Percentiles rank a stretch among this genome's conserved stretches.
These are phyloP conservation scores for Drosophila lutescens DNA, from an alignment of 2,888 invertebrate species.

Conservation along the genomic window DNA sequence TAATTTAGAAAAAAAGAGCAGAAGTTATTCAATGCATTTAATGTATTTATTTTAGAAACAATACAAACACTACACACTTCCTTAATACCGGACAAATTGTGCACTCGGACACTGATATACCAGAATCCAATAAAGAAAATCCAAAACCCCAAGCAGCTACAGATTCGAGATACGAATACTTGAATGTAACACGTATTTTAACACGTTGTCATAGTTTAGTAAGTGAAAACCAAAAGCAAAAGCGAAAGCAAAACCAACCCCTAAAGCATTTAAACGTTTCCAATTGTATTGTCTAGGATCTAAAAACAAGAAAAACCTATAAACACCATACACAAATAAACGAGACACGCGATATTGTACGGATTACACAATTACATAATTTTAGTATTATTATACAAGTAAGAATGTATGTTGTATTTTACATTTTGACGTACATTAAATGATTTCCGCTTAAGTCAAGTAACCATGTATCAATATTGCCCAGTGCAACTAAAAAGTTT, in stretches of 20 bases:
- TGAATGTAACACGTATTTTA: conserved; percentile 56
- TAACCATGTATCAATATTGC: conserved; percentile 45
- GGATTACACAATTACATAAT: conserved; percentile 54
- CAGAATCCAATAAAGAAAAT: conserved; percentile 15
- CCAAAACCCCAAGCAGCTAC: not conserved
- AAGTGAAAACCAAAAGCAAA: conserved; percentile 49
- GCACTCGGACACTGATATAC: conserved; percentile 36
- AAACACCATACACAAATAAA: conserved; percentile 28
- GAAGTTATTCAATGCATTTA: conserved; percentile 49
- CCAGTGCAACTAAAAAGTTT: conserved; percentile 42
- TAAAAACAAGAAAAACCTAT: conserved; percentile 25
- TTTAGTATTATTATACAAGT: conserved; percentile 41
- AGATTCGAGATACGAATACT: conserved; percentile 23
- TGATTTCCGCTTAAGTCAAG: conserved; percentile 53
- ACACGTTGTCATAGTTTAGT: conserved; percentile 72
- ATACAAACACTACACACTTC: conserved; percentile 31
- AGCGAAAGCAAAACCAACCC: conserved; percentile 14
- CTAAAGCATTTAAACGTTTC: conserved; percentile 63
- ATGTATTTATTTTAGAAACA: conserved; percentile 49
- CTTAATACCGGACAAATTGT: conserved; percentile 37
- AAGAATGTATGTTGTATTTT: conserved; percentile 67
- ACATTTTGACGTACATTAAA: conserved; percentile 66
- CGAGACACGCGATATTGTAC: conserved; percentile 33
- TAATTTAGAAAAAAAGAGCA: conserved; percentile 65
- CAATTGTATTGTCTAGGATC: conserved; percentile 60